Evolutionary conservation across 1,140 invertebrate genomes (phyloP), one percentile per base, ranked within the genome.

Genomic region (Gonioctena quinquepunctata): DNA sequence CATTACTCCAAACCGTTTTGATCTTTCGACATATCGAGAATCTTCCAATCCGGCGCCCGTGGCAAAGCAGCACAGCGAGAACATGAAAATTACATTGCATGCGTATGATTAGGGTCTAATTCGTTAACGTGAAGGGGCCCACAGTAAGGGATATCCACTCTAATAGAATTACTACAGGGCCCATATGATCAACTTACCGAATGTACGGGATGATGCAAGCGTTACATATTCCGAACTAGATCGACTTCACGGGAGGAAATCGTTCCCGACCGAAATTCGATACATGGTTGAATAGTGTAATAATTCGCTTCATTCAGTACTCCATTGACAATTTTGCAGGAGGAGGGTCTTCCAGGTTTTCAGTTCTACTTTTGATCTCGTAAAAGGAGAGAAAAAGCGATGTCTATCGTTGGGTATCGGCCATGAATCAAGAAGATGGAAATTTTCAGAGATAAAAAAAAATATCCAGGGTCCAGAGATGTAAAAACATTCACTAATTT

Each of bases 91-190:
- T 56, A 69, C 52, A 63, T 69, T 64, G 68, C 68, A 69, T 69
- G 52, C 60, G 50, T 64, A 69, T 69, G 68, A 69, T 69, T 69
- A 64, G 68, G 60, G 57, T 19, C 61, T 69, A 57, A 69, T 69
- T 69, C 68, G 61, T 57, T 62, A 69, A 69, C 61, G 68, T 66
- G 26, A 22, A 62, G 67, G 59, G 59, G 26, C 68, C 68, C 68
- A 63, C 68, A 69, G 50, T 69, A 69, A 69, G 68, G 68, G 68
- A 69, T 69, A 69, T 57, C 59, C 68, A 69, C 63, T 54, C 61
- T 69, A 69, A 69, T 69, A 64, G 61, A 69, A 69, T 69, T 69
- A 69, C 68, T 50, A 26, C 33, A 49, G 49, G 26, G 19, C 68
- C 68, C 68, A 60, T 59, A 69, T 69, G 68, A 69, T 69, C 68